phyloP scores from a whole-genome alignment of 2,797 vertebrate genomes.

The Girardinus metallicus region DNA sequence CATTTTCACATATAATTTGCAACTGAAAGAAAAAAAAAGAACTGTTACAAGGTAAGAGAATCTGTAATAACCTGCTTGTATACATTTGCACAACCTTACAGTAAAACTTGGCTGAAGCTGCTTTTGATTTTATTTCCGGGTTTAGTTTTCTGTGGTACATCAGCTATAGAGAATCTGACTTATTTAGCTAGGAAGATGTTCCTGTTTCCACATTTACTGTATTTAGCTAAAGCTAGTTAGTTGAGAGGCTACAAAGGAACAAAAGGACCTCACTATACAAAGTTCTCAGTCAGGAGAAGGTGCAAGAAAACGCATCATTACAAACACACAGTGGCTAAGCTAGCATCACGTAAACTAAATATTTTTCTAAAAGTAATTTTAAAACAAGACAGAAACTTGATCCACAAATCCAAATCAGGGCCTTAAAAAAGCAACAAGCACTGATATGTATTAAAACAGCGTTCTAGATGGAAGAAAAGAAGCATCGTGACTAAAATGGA shows the following conservation, averaged over 20 bases:
- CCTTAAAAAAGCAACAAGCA: background rate
- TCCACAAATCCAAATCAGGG: background rate
- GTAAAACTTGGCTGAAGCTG: background rate
- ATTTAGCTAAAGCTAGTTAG: background rate
- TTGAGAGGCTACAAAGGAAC: background rate
- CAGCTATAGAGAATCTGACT: background rate
- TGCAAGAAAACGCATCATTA: background rate
- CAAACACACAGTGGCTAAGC: background rate
- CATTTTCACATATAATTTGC: background rate
- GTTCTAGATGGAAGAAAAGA: slow-evolving; percentile 55
- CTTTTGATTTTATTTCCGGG: background rate
- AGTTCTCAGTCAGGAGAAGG: background rate
- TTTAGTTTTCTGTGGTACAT: background rate
- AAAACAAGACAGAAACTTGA: background rate
- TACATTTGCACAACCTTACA: background rate
- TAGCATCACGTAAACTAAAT: background rate
- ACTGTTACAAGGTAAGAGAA: background rate
- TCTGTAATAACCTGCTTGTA: background rate
- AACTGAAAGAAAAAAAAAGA: background rate
- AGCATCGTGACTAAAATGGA: slow-evolving; percentile 68
- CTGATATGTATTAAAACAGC: slow-evolving; percentile 60
- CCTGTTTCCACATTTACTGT: background rate
- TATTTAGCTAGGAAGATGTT: background rate
- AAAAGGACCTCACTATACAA: background rate
- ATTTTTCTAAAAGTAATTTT: background rate